Conservation (phyloP, 2,888 invertebrate species). For the Melipona beecheii region DNA sequence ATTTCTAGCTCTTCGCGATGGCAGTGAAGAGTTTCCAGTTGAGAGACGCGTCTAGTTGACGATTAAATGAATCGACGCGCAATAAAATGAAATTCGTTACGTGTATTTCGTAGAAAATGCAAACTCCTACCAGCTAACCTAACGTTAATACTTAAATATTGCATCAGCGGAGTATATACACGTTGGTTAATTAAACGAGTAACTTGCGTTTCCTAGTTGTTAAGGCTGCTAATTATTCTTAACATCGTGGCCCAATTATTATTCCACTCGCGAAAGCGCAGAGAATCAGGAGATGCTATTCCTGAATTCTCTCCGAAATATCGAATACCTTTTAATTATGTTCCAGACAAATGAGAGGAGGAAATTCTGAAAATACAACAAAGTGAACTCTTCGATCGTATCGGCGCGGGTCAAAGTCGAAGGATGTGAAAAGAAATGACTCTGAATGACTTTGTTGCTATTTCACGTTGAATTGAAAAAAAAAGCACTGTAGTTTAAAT, state of each 20-base stretch:
- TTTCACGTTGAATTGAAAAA: too few relatives aligned
- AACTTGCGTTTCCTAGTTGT: not conserved
- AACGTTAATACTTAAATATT: not conserved
- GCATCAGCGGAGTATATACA: not conserved
- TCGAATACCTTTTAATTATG: not conserved
- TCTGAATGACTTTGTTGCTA: not conserved
- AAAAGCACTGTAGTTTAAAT: too few relatives aligned
- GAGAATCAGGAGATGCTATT: not conserved
- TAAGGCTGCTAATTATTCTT: not conserved
- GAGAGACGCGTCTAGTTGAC: not conserved
- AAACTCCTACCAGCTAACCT: not conserved
- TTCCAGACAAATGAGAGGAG: not conserved
- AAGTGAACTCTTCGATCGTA: not conserved
- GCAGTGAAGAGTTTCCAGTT: not conserved
- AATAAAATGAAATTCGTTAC: not conserved
- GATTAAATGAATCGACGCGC: not conserved
- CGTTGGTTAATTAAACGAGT: not conserved
- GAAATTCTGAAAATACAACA: not conserved
- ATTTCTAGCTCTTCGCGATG: not conserved
- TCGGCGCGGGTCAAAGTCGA: not conserved
- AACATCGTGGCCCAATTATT: not conserved
- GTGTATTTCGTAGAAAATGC: not conserved
- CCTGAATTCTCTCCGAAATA: not conserved
- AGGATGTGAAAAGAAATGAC: not conserved
- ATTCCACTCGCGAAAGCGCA: not conserved